Evolutionary conservation across 1,140 invertebrate genomes (phyloP), one percentile per base, ranked within the genome.

Genomic region (Scaptomyza pallida): DNA sequence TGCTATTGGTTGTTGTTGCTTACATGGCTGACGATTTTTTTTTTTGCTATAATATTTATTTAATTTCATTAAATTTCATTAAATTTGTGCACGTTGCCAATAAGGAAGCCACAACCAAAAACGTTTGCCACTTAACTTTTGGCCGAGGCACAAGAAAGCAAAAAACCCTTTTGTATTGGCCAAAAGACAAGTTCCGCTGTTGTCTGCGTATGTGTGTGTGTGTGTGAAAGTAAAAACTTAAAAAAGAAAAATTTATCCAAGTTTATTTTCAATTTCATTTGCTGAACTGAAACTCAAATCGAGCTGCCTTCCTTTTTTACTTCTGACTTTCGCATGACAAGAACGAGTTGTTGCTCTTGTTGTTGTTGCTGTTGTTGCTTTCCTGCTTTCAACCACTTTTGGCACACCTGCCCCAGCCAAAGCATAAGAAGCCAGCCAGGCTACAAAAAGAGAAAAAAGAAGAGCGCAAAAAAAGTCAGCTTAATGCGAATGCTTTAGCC

Each of bases 51-150:
- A 86, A 86, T 77, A 86, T 85, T 85, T 86, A 81, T 86, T 85
- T 86, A 86, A 85, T 86, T 85, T 85, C 81, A 86, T 85, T 85
- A 86, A 85, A 77, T 85, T 69, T 85, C 81, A 86, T 85, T 85
- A 86, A 85, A 86, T 85, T 69, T 85, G 61, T 63, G 73, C 81
- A 85, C 81, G 81, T 85, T 74, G 60, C 15, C 81, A 81, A 85
- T 85, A 69, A 86, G 81, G 81, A 85, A 85, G 81, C 77, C 73
- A 60, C 57, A 69, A 73, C 83, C 75, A 65, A 68, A 72, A 75
- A 69, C 78, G 78, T 78, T 78, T 48, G 59, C 65, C 68, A 75
- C 75, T 83, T 79, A 80, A 60, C 71, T 79, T 68, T 83, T 57
- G 45, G 69, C 12, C 17, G 23, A 26, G 5, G 6, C 23, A 5